Conservation (phyloP, 2,888 invertebrate species). For the Dryobota labecula region DNA sequence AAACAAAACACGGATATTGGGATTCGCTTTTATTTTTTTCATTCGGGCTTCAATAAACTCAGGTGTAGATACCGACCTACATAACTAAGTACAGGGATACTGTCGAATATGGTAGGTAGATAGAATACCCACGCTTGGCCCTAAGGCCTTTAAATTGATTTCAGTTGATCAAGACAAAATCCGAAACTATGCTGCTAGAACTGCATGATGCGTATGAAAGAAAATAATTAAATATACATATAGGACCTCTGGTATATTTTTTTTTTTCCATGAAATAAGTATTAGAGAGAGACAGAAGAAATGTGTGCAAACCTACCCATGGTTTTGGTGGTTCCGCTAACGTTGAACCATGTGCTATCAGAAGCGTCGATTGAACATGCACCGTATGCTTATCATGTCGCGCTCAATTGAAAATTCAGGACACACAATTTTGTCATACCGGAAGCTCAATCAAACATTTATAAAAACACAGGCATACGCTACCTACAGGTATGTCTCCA, state of each 20-base stretch:
- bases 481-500: background rate
- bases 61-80: background rate
- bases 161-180: background rate
- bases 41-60: background rate
- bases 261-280: too few species aligned
- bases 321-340: background rate
- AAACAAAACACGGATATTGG: conserved; percentile 33
- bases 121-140: background rate
- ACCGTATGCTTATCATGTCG: background rate
- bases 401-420: conserved; percentile 1
- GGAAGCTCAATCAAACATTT: background rate
- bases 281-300: too few species aligned
- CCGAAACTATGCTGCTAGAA: background rate
- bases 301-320: too few species aligned
- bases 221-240: too few species aligned
- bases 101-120: background rate
- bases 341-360: too few species aligned
- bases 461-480: background rate
- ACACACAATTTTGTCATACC: background rate
- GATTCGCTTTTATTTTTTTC: conserved; percentile 13
- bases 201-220: background rate
- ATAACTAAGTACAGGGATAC: too few species aligned
- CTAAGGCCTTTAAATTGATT: too few species aligned
- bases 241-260: too few species aligned
- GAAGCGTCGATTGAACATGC: background rate